Evolutionary conservation across 2,113 vertebrate genomes (phyloP).

Genomic region (Hippocampus zosterae): DNA sequence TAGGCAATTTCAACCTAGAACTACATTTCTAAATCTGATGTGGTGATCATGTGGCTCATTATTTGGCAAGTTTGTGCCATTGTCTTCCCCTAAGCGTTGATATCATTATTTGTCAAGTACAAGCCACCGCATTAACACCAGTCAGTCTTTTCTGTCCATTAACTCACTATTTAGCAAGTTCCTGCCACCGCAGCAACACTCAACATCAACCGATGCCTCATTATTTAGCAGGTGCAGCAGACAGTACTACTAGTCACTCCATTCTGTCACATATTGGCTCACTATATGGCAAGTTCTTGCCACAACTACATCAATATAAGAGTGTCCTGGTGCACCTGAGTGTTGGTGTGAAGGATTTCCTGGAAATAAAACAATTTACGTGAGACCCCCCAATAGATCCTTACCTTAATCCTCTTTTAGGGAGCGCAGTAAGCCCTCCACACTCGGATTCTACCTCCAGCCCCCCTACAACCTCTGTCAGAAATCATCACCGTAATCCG

Average conservation of each 20-base stretch:
- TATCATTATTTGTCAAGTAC: too few relatives aligned
- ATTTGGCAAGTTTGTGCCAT: not conserved
- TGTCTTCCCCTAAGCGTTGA: not conserved
- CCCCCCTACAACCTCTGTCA: slow-evolving; percentile 58
- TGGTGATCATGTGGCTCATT: not conserved
- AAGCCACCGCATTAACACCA: too few relatives aligned
- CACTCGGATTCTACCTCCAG: slow-evolving; percentile 63
- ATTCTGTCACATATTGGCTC: not conserved
- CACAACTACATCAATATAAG: not conserved
- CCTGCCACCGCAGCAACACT: too few relatives aligned
- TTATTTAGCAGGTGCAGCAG: not conserved
- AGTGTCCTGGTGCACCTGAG: not conserved
- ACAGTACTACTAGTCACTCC: not conserved
- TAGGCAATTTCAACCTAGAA: too few relatives aligned
- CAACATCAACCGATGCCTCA: not conserved
- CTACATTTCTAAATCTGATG: too few relatives aligned
- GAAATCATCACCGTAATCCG: slow-evolving; percentile 66
- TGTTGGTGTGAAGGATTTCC: slow-evolving; percentile 17
- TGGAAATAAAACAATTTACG: slow-evolving; percentile 57
- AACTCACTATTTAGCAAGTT: not conserved
- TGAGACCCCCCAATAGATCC: slow-evolving; percentile 54
- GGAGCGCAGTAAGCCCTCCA: slow-evolving; percentile 48
- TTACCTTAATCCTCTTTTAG: slow-evolving; percentile 69
- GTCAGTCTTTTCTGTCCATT: not conserved
- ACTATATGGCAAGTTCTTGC: not conserved